phyloP scores from a whole-genome alignment of 37 sponge, comb jelly and placozoan genomes.

The Beroe forskalii region DNA sequence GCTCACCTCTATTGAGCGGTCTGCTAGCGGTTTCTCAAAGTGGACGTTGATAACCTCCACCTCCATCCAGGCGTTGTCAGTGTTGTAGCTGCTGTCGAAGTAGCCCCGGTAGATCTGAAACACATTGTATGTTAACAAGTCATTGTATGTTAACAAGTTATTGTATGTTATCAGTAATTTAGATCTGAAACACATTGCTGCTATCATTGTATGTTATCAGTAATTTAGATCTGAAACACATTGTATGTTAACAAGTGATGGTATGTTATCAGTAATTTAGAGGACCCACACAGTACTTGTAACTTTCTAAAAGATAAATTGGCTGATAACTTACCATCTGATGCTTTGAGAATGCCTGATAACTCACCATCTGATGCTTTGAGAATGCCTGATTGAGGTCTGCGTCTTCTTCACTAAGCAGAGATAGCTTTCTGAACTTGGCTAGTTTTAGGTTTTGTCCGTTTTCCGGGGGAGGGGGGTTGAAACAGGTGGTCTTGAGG shows the following conservation, averaged over 20 bases:
- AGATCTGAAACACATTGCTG: too few species aligned
- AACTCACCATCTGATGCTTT: neutral
- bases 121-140: too few species aligned
- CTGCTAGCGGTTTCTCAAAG: slow-evolving; percentile 46
- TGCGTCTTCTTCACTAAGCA: neutral
- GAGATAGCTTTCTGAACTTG: neutral
- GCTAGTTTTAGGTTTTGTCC: neutral
- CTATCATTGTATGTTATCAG: too few species aligned
- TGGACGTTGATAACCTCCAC: slow-evolving; percentile 61
- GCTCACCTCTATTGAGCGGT: slow-evolving; percentile 14
- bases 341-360: too few species aligned
- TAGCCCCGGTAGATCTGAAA: slow-evolving; percentile 23
- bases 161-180: too few species aligned
- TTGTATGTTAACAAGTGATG: too few species aligned
- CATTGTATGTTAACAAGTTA: too few species aligned
- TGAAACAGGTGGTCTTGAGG: slow-evolving; percentile 25
- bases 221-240: too few species aligned
- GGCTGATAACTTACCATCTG: neutral
- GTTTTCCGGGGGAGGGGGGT: neutral
- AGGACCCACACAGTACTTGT: too few species aligned
- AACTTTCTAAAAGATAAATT: too few species aligned
- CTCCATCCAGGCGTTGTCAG: slow-evolving; percentile 61
- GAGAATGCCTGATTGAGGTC: neutral
- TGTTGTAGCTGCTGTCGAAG: slow-evolving; percentile 36
- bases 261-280: too few species aligned